These are phyloP conservation scores for Conger conger DNA, from an alignment of 2,113 vertebrate genomes.

Conservation along the genomic window DNA sequence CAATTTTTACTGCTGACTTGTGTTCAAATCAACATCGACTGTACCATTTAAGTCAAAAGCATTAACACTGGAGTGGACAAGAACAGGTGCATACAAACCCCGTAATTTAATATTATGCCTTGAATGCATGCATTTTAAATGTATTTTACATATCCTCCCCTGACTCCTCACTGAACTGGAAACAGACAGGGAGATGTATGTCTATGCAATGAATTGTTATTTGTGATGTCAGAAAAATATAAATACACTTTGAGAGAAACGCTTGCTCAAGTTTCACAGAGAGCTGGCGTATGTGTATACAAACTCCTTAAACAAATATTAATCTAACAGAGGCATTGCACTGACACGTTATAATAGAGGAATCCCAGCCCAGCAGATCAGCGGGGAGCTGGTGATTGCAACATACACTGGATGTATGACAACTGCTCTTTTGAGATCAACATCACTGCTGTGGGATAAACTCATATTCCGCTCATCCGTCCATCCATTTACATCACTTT, in stretches of 20 bases:
- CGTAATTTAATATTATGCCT: not conserved
- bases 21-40: constrained; percentile 37
- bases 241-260: not conserved
- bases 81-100: constrained; percentile 14
- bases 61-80: constrained; percentile 25
- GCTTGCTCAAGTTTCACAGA: not conserved
- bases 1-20: constrained; percentile 52
- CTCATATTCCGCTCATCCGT: not conserved
- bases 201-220: not conserved
- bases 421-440: not conserved
- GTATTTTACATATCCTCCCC: not conserved
- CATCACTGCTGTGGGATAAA: not conserved
- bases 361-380: not conserved
- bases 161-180: not conserved
- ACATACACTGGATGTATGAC: not conserved
- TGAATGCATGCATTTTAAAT: not conserved
- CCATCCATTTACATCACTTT: not conserved
- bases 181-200: not conserved
- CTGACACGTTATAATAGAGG: not conserved
- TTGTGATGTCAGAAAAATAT: not conserved
- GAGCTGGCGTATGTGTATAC: not conserved
- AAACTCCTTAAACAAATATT: not conserved
- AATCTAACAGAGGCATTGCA: not conserved
- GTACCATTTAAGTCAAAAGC: constrained; percentile 41
- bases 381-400: not conserved